Base-by-base conservation (phyloP, 2,113 vertebrate genomes). In the Pollimyrus isidori region DNA sequence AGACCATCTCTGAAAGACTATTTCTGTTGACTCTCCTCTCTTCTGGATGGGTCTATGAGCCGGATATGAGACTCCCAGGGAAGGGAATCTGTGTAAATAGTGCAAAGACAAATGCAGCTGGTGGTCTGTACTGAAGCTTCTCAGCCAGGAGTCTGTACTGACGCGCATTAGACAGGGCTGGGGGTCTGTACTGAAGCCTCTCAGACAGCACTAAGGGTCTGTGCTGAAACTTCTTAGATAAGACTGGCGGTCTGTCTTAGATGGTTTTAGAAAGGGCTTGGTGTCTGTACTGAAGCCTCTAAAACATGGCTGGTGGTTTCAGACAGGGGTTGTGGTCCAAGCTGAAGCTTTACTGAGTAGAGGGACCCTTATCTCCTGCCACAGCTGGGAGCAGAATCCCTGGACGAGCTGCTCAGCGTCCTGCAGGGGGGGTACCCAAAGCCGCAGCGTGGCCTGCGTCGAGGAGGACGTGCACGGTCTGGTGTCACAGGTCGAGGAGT, bases 381-480 rank as follows among this genome's bases (percentile, higher is more conserved):
- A 11, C 88, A 99, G 98, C 76, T 99, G 98, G 98, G 98, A 99
- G 91, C 96, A 96, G 92, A 98, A 97, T 85, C 98, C 98, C 0
- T 99, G 98, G 98, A 99, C 97, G 0, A 95, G 96, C 0, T 99
- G 98, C 91, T 99, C 97, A 0, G 96, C 96, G 89, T 97, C 97
- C 48, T 99, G 98, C 49, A 97, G 97, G 19, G 98, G 97, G 0
- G 98, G 98, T 1, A 95, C 94, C 91, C 98, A 99, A 94, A 96
- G 96, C n/a, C 95, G 98, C 87, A 98, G 96, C 50, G 96, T 98
- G 85, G 94, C 96, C 84, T 99, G 98, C 39, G 96, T 98, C 2
- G 98, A 98, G 89, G 98, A 99, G 89, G 97, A 97, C 52, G 93
- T 97, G 90, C 96, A 96, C 0, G 97, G 97, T n/a, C 96, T 97